These are phyloP conservation scores for Sardinella longiceps DNA, from an alignment of 2,797 vertebrate species.

Conservation along the genomic window DNA sequence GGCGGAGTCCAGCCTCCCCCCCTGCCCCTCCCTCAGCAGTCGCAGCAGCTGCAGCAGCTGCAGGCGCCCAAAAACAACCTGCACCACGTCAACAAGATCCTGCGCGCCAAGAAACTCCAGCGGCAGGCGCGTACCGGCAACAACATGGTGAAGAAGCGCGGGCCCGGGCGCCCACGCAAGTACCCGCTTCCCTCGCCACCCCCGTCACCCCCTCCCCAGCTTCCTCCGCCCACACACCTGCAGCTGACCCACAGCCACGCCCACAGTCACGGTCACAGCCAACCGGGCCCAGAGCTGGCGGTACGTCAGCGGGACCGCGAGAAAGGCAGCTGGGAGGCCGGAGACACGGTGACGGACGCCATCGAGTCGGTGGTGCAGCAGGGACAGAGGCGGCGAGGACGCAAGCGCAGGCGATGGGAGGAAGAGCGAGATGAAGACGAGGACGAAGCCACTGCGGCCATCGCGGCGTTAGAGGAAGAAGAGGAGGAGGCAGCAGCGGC, in stretches of 20 bases:
- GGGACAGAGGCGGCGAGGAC: slow-evolving; percentile 81
- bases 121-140: slow-evolving; percentile 94
- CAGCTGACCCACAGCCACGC: too few relatives aligned
- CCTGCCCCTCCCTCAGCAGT: slow-evolving; percentile 68
- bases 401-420: slow-evolving; percentile 81
- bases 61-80: slow-evolving; percentile 92
- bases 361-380: slow-evolving; percentile 96
- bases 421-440: slow-evolving; percentile 68
- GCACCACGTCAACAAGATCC: slow-evolving; percentile 97
- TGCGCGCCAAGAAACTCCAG: slow-evolving; percentile 97
- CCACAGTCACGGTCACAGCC: slow-evolving; percentile 19
- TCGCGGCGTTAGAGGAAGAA: slow-evolving; percentile 45
- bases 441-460: slow-evolving; percentile 59
- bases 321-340: slow-evolving; percentile 66
- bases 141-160: slow-evolving; percentile 92
- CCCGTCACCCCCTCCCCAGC: slow-evolving; percentile 61
- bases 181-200: slow-evolving; percentile 76
- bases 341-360: slow-evolving; percentile 82
- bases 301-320: slow-evolving; percentile 61
- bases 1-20: slow-evolving; percentile 68
- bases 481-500: slow-evolving; percentile 47
- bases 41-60: too few relatives aligned
- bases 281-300: slow-evolving; percentile 56
- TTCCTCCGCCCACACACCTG: not conserved
- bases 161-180: slow-evolving; percentile 92